Percentiles rank a stretch among this genome's conserved stretches.
phyloP scores from a whole-genome alignment of 2,113 vertebrate species.

The Butorides virescens region DNA sequence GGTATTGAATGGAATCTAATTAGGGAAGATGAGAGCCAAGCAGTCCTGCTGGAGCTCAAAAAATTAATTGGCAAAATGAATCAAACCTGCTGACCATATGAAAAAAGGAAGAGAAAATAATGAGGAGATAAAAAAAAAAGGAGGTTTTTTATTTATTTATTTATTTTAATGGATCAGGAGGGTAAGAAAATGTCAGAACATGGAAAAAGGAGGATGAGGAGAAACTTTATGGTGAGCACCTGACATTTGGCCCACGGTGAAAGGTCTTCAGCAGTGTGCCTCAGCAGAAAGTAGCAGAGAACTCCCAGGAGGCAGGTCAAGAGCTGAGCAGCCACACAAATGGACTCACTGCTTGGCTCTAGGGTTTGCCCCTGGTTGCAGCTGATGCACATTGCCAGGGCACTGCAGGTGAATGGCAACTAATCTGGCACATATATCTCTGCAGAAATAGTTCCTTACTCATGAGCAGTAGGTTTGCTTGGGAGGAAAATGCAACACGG shows the following conservation, averaged over 20 bases:
- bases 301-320: neutral
- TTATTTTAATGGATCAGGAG: neutral
- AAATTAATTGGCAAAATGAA: neutral
- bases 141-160: no score
- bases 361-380: neutral
- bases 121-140: neutral
- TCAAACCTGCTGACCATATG: neutral
- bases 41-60: neutral
- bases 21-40: neutral
- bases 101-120: neutral
- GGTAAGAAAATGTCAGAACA: neutral
- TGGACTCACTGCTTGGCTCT: neutral
- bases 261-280: neutral
- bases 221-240: neutral
- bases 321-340: neutral
- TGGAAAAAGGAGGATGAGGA: neutral
- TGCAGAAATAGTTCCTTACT: neutral
- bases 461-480: neutral
- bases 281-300: neutral
- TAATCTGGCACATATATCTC: neutral
- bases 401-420: neutral
- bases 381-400: neutral
- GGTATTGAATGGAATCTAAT: neutral
- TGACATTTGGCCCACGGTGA: neutral
- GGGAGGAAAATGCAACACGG: neutral